Evolutionary conservation across 37 sponge, comb jelly and placozoan genomes (phyloP).

Genomic region (Haliclona indistincta): DNA sequence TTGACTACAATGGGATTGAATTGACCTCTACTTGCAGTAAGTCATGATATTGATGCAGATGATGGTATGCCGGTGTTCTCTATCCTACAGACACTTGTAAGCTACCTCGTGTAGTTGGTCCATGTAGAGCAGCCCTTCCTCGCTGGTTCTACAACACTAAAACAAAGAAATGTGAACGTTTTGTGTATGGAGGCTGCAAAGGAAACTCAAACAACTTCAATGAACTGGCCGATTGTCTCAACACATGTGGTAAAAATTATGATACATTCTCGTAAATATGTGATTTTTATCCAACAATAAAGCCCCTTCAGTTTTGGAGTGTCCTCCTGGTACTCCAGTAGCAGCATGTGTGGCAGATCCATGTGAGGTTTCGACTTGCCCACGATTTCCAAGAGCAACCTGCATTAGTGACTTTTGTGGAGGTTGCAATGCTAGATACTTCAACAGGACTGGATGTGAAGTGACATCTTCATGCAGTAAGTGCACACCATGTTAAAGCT

Average conservation of each 20-base stretch:
- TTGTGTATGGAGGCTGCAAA: conserved; percentile 17
- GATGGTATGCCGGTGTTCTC: too few species aligned
- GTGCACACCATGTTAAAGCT: too few species aligned
- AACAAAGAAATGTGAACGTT: neutral
- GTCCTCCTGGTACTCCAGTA: conserved; percentile 4
- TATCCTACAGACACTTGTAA: too few species aligned
- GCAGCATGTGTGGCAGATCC: conserved; percentile 35
- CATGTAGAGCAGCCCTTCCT: neutral
- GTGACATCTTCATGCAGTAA: conserved; percentile 17
- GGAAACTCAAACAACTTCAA: conserved; percentile 6
- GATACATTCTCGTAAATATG: too few species aligned
- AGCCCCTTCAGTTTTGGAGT: too few species aligned
- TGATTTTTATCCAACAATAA: too few species aligned
- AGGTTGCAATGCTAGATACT: conserved; percentile 21
- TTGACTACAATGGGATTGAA: too few species aligned
- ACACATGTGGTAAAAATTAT: too few species aligned
- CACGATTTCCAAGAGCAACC: neutral
- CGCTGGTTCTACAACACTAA: conserved; percentile 2
- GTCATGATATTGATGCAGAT: too few species aligned
- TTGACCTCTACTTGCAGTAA: too few species aligned
- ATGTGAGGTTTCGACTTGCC: conserved; percentile 9
- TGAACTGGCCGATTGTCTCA: too few species aligned
- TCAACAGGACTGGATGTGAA: neutral
- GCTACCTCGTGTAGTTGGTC: neutral
- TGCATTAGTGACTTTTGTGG: conserved; percentile 21